phyloP scores from a whole-genome alignment of 2,797 vertebrate genomes.

The Odontamblyopus lacepedii region DNA sequence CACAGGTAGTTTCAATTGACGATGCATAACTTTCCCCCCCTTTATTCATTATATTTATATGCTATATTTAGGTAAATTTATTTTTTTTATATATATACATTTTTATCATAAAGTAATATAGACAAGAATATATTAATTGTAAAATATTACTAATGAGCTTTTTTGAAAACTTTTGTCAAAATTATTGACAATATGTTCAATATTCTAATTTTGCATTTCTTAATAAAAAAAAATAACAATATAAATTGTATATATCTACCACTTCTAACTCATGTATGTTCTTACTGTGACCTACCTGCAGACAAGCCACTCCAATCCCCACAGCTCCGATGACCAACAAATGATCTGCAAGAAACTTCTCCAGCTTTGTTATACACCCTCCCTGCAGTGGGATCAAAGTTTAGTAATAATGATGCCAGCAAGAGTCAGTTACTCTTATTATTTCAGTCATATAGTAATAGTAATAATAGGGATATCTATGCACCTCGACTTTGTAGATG shows the following conservation, averaged over 20 bases:
- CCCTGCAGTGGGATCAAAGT: constrained; percentile 68
- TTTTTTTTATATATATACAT: no score
- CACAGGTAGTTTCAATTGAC: not conserved
- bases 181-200: not conserved
- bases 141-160: not conserved
- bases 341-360: constrained; percentile 85
- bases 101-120: no score
- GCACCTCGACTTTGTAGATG: constrained; percentile 89
- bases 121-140: no score
- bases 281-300: constrained; percentile 77
- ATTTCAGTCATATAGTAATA: not conserved
- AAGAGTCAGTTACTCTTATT: not conserved
- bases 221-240: not conserved
- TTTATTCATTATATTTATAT: no score
- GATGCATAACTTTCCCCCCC: no score
- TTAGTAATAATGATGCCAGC: not conserved
- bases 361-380: constrained; percentile 86
- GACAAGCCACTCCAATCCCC: constrained; percentile 86
- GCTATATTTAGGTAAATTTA: no score
- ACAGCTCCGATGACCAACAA: constrained; percentile 85
- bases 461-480: not conserved
- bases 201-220: not conserved
- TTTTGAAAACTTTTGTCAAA: not conserved
- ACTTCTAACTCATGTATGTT: not conserved
- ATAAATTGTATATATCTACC: not conserved